These are phyloP conservation scores for Microchirus variegatus DNA, from an alignment of 2,797 vertebrate species.

Conservation along the genomic window DNA sequence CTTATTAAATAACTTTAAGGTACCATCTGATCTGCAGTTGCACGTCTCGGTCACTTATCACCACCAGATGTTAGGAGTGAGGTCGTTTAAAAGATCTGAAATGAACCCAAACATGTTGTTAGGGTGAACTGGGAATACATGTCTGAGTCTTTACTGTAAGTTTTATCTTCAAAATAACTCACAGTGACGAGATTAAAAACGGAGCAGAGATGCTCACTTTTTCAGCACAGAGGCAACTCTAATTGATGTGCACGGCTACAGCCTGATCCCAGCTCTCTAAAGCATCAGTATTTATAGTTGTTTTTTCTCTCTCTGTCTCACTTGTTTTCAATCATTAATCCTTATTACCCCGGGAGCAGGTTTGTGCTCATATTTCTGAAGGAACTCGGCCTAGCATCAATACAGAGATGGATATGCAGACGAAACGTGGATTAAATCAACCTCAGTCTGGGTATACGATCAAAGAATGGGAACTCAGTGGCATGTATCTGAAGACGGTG, in stretches of 20 bases:
- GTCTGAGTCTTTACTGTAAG: conserved; percentile 11
- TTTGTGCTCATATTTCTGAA: conserved; percentile 26
- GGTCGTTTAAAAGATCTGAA: not conserved
- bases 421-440: conserved; percentile 10
- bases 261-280: conserved; percentile 30
- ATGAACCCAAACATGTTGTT: not conserved
- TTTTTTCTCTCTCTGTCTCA: conserved; percentile 37
- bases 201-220: not conserved
- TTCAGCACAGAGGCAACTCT: not conserved
- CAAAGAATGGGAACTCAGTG: no score
- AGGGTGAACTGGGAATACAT: not conserved
- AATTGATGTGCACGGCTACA: conserved; percentile 30
- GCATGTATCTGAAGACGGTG: no score
- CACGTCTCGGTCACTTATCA: not conserved
- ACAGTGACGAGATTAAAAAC: conserved; percentile 9
- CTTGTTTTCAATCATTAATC: conserved; percentile 52
- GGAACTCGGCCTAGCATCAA: conserved; percentile 15
- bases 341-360: conserved; percentile 23
- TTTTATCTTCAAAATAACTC: conserved; percentile 19
- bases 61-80: no score
- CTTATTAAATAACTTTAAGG: not conserved
- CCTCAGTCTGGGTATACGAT: no score
- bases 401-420: conserved; percentile 13
- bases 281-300: conserved; percentile 44
- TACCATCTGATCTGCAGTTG: not conserved